Evolutionary conservation across 2,888 invertebrate genomes (phyloP), one percentile per base, ranked within the genome.

Genomic region (Abrostola tripartita): DNA sequence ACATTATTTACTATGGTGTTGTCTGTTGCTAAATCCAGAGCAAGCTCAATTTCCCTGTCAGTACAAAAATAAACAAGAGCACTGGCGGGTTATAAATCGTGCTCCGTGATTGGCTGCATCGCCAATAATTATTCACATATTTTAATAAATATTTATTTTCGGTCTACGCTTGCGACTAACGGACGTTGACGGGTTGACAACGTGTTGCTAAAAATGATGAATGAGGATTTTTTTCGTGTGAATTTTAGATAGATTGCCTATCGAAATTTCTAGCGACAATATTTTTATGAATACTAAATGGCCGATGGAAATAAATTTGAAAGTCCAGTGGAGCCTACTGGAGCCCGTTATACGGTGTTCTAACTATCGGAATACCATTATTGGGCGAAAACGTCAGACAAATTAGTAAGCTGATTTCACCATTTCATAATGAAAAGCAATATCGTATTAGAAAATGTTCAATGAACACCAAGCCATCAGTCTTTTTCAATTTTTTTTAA

Each of bases 121-220:
- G 75, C 68, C 79, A 79, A 81, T 86, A 83, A 86, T 82, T 81
- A 81, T 78, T 76, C 68, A 70, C 53, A 78, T 76, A 81, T 85
- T 85, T 84, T 79, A 78, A 83, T 85, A 83, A 83, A 86, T 85
- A 87, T 87, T 85, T 83, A 85, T 85, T 85, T 80, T 79, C 74
- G 68, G 61, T 70, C 56, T 38, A 10, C 60, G 62, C 61, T 61
- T 49, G 53, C 56, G 61, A 62, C 60, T 65, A 44, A 53, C 74
- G 64, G 49, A 67, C 58, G 72, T 65, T 69, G 79, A 79, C 71
- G 76, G 62, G 62, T 76, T 75, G 79, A 72, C 76, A 76, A 67
- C 61, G 70, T 65, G 73, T 68, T 68, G 67, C 72, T 68, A 68
- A 76, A 78, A 79, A 74, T 78, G 71, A 78, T 81, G 68, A 76